phyloP scores from a whole-genome alignment of 2,888 invertebrate species.

The Seladonia tumulorum region DNA sequence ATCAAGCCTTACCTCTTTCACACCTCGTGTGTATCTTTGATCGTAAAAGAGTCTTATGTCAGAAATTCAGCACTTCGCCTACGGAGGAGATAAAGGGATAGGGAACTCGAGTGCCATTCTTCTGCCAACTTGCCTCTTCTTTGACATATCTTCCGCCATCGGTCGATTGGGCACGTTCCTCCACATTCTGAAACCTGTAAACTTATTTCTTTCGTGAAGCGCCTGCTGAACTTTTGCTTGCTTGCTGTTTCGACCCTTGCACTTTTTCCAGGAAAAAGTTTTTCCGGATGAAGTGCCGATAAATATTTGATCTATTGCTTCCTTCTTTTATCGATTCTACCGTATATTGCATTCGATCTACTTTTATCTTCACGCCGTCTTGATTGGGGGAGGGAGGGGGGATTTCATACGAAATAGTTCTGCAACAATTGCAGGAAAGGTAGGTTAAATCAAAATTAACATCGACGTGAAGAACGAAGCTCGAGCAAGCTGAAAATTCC shows the following conservation, averaged over 20 bases:
- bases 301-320: not conserved
- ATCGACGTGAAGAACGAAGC: no score
- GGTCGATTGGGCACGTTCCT: slow-evolving; percentile 75
- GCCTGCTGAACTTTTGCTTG: slow-evolving; percentile 7
- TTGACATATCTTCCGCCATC: slow-evolving; percentile 52
- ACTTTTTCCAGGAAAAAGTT: not conserved
- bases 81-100: slow-evolving; percentile 58
- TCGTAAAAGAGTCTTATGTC: slow-evolving; percentile 46
- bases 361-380: not conserved
- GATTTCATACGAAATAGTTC: not conserved
- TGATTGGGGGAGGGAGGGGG: no score
- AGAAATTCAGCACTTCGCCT: slow-evolving; percentile 63
- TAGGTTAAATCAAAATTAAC: not conserved
- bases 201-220: slow-evolving; percentile 22
- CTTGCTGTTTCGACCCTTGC: not conserved
- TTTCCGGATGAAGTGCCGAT: not conserved
- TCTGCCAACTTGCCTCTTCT: slow-evolving; percentile 51
- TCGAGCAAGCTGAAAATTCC: no score
- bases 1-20: slow-evolving; percentile 42
- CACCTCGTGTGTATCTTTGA: slow-evolving; percentile 44
- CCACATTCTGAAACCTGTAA: slow-evolving; percentile 29
- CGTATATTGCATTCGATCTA: not conserved
- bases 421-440: not conserved
- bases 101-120: slow-evolving; percentile 60
- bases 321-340: not conserved